A percentile compares a stretch with the other conserved stretches of the same genome.
These are phyloP conservation scores for Glaucomys volans DNA, from an alignment of 2,113 vertebrate species.

Conservation along the genomic window DNA sequence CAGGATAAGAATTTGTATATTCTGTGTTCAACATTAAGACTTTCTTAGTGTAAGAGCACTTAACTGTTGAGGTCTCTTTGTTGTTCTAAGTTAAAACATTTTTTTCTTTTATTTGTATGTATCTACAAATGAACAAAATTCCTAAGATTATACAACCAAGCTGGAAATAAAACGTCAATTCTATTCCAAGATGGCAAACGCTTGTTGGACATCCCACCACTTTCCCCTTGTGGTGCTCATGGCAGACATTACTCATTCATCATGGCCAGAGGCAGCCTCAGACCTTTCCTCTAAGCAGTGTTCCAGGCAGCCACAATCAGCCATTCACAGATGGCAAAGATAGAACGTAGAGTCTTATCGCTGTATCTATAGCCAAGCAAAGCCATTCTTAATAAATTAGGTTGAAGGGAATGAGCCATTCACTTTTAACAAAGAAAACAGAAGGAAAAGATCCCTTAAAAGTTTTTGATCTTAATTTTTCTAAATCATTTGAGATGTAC, in stretches of 20 bases:
- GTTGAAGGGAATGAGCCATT: neutral
- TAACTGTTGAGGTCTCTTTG: neutral
- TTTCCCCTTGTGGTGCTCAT: neutral
- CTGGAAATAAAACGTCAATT: slow-evolving; percentile 32
- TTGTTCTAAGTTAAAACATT: neutral
- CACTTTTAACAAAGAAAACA: neutral
- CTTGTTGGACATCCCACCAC: neutral
- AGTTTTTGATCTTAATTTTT: slow-evolving; percentile 2
- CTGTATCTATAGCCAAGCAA: neutral
- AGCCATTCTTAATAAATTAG: neutral
- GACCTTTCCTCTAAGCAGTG: neutral
- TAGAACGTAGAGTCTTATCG: neutral
- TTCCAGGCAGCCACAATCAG: neutral
- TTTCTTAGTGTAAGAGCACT: neutral
- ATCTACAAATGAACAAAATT: slow-evolving; percentile 23
- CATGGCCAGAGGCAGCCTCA: neutral
- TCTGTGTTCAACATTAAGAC: neutral
- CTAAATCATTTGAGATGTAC: neutral
- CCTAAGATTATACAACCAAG: neutral
- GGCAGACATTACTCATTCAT: neutral
- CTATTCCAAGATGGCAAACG: neutral
- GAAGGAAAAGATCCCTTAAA: neutral
- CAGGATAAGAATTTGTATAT: neutral
- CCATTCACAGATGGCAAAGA: neutral
- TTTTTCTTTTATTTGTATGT: neutral